Percentiles rank a stretch among this genome's conserved stretches.
Conservation (phyloP, 2,113 vertebrate genomes). For the Corvus hawaiiensis region DNA sequence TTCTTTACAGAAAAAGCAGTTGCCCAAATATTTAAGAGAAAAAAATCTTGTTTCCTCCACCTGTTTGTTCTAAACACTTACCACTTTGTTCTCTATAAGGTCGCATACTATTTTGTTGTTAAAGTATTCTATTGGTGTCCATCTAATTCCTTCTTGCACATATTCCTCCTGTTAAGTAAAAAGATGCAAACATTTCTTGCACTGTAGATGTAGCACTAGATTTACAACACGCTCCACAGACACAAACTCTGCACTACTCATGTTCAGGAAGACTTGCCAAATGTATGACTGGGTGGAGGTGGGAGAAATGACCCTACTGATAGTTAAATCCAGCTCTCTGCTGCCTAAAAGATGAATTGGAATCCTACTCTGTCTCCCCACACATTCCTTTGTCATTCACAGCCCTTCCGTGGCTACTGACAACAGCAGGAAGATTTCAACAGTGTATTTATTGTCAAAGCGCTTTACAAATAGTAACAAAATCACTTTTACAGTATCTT, state of each 20-base stretch:
- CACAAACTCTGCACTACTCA: neutral
- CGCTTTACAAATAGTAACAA: neutral
- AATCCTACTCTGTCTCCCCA: neutral
- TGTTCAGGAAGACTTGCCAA: neutral
- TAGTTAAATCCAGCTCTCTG: neutral
- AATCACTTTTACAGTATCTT: neutral
- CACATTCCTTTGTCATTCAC: neutral
- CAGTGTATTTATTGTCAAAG: neutral
- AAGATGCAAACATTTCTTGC: neutral
- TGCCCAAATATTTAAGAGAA: neutral
- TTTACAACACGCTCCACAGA: neutral
- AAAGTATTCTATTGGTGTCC: conserved; percentile 92
- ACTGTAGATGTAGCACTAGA: neutral
- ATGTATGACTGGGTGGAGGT: neutral
- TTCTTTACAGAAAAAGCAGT: conserved; percentile 13
- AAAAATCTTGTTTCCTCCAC: neutral
- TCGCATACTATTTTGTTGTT: conserved; percentile 97
- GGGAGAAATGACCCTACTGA: neutral
- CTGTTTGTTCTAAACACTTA: conserved; percentile 60
- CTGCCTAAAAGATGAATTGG: neutral
- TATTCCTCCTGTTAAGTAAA: conserved; percentile 85
- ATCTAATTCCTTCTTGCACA: conserved; percentile 91
- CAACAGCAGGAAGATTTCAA: neutral
- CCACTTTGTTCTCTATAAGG: conserved; percentile 94
- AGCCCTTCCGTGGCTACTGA: neutral